Base-by-base conservation (phyloP, 2,888 invertebrate genomes). In the Notodonta ziczac region DNA sequence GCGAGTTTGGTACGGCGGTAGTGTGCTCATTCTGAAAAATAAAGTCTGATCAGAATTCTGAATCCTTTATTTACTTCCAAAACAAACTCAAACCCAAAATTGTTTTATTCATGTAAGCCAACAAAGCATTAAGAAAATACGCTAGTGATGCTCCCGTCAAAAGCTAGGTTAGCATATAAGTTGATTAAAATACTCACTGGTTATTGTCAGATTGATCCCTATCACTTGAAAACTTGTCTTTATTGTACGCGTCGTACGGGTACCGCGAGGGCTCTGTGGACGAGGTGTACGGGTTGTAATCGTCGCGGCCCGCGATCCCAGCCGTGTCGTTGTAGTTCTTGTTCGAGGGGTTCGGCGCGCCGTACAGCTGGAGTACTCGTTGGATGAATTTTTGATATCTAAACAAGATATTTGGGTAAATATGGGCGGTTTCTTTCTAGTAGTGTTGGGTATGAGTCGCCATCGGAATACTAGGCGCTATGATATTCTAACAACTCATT, bases 341-440 rank as follows among this genome's bases (percentile, higher is more conserved):
- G 67, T 89, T 93, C 3, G 81, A 72, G 0, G 87, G 83, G 67
- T 92, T 91, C 1, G 90, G 89, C 56, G 89, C 86, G 0, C 94
- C 93, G 64, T 96, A 96, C 2, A 95, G 77, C 65, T 95, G 91
- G 0, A 95, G 94, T 14, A 96, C 91, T 73, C 94, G 95, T 73
- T 95, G 91, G 0, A 97, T 84, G 72, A 96, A 95, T 64, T 93
- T 94, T 81, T 97, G 97, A 76, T 95, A 96, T 74, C 94, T 94
- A 84, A 16, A 67, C 67, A 9, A 42, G 5, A n/a, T 2, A 46
- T 46, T 24, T 24, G 24, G 24, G 24, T 24, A 2, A 24, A 24
- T 24, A 2, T 24, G 24, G 24, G 24, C 24, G 35, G 35, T 35
- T 35, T 35, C 35, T 7, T 35, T 35, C 6, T 2, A 35, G 4